Evolutionary conservation across 2,888 invertebrate genomes (phyloP).

Genomic region (Acanthacorydalis orientalis): DNA sequence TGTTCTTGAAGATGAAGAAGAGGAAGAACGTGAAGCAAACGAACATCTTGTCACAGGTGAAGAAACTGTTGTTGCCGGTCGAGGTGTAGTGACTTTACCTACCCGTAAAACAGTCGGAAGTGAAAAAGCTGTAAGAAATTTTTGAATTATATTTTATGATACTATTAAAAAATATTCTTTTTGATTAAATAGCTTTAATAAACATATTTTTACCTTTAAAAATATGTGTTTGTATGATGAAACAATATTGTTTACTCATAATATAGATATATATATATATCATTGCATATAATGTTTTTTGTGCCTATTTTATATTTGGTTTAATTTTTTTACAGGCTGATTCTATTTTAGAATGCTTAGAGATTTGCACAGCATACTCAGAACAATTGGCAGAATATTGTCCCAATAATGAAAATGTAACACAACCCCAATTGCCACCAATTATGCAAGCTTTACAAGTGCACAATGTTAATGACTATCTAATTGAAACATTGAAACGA

Average conservation of each 20-base stretch:
- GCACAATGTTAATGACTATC: slow-evolving; percentile 56
- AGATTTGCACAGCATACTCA: slow-evolving; percentile 47
- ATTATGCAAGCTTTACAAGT: slow-evolving; percentile 69
- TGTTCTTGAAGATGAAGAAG: slow-evolving; percentile 82
- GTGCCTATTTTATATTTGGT: neutral
- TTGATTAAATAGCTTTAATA: slow-evolving; percentile 2
- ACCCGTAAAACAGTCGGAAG: slow-evolving; percentile 77
- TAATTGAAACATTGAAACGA: slow-evolving; percentile 60
- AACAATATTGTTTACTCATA: too few species aligned
- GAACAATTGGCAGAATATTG: slow-evolving; percentile 34
- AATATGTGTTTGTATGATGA: neutral
- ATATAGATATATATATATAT: too few species aligned
- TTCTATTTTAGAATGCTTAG: slow-evolving; percentile 78
- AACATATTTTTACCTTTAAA: slow-evolving; percentile 1
- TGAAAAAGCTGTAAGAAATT: slow-evolving; percentile 58
- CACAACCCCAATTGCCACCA: slow-evolving; percentile 40
- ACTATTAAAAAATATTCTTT: too few species aligned
- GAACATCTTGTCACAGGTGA: slow-evolving; percentile 60
- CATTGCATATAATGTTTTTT: too few species aligned
- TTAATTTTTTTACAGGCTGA: slow-evolving; percentile 44
- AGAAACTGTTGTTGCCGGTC: slow-evolving; percentile 46
- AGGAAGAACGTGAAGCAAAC: slow-evolving; percentile 65
- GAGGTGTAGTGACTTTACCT: slow-evolving; percentile 58
- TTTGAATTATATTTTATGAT: too few species aligned
- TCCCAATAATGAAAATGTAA: slow-evolving; percentile 19